Percentiles rank a stretch among this genome's conserved stretches.
Conservation (phyloP, 2,113 vertebrate genomes). For the Cyanistes caeruleus region DNA sequence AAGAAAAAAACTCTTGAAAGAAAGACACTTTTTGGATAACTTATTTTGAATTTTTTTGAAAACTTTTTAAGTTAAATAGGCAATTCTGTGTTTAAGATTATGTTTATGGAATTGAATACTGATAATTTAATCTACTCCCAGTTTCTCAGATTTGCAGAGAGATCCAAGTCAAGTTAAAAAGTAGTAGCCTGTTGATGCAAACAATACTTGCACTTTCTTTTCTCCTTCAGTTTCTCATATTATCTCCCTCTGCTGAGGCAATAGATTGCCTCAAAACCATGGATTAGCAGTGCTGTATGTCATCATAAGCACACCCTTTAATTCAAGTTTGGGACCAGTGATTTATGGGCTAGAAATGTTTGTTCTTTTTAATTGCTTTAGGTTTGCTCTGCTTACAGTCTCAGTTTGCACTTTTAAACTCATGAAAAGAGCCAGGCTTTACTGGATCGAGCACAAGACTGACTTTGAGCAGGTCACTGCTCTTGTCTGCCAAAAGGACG, state of each 20-base stretch:
- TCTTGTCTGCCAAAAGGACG: conserved; percentile 6
- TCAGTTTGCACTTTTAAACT: not conserved
- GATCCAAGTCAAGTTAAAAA: not conserved
- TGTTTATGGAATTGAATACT: not conserved
- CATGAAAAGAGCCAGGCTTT: not conserved
- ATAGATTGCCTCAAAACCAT: not conserved
- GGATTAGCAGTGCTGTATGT: not conserved
- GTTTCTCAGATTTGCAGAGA: not conserved
- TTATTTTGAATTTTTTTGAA: not conserved
- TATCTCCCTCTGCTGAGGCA: not conserved
- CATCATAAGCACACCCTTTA: not conserved
- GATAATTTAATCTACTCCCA: not conserved
- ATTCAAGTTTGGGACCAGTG: not conserved
- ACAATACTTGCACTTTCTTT: not conserved
- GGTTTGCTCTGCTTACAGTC: not conserved
- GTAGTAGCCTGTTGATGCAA: not conserved
- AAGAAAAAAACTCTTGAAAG: not conserved
- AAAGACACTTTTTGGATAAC: not conserved
- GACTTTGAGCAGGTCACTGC: not conserved
- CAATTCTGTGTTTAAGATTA: not conserved
- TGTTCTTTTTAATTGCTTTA: not conserved
- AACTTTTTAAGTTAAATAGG: not conserved
- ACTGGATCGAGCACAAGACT: not conserved
- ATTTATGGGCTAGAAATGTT: not conserved
- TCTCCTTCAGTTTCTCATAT: not conserved